These are phyloP conservation scores for Heliconius sara DNA, from an alignment of 2,888 invertebrate genomes.

Conservation along the genomic window DNA sequence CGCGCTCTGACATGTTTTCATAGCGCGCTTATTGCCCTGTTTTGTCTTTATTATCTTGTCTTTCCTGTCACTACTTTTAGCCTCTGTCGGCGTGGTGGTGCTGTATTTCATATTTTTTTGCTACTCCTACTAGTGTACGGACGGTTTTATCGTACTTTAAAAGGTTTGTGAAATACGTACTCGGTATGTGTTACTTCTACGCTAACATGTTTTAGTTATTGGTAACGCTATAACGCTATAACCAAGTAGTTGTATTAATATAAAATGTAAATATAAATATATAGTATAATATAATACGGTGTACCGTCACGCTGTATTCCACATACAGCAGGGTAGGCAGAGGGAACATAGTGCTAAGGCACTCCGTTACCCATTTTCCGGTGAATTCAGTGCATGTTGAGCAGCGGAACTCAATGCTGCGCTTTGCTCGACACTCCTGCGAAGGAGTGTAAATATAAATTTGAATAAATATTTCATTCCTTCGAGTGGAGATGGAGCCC, in stretches of 20 bases:
- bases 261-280: too few relatives aligned
- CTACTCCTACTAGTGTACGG: slow-evolving; percentile 44
- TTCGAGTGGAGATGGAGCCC: too few relatives aligned
- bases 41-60: slow-evolving; percentile 75
- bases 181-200: neutral
- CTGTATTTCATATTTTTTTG: slow-evolving; percentile 66
- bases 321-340: too few relatives aligned
- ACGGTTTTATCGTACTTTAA: slow-evolving; percentile 34
- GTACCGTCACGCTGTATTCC: too few relatives aligned
- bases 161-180: slow-evolving; percentile 33
- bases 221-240: neutral
- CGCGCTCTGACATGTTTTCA: slow-evolving; percentile 69
- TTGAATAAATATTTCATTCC: too few relatives aligned
- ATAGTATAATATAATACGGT: too few relatives aligned
- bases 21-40: slow-evolving; percentile 73
- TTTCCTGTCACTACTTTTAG: slow-evolving; percentile 65
- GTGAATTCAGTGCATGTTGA: too few relatives aligned
- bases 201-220: slow-evolving; percentile 9
- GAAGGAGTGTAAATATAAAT: too few relatives aligned
- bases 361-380: too few relatives aligned
- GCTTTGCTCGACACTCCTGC: too few relatives aligned
- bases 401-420: too few relatives aligned
- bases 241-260: neutral
- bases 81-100: slow-evolving; percentile 52
- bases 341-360: too few relatives aligned